These are phyloP conservation scores for Microtus montanus DNA, from an alignment of 2,113 vertebrate species.

Conservation along the genomic window DNA sequence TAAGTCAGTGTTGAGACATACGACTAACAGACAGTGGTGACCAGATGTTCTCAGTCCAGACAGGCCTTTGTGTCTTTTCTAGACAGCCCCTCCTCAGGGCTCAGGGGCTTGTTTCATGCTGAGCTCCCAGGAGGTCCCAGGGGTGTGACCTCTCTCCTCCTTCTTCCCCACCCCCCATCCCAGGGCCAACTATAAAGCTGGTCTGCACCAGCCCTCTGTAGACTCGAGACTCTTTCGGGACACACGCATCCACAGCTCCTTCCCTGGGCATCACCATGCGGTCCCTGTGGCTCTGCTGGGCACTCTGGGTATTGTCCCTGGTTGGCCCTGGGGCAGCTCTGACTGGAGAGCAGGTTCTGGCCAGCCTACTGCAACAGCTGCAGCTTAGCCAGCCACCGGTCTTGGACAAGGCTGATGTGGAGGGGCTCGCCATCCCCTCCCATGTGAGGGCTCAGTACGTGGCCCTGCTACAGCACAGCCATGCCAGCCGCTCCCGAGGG, in stretches of 20 bases:
- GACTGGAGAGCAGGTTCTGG: constrained; percentile 30
- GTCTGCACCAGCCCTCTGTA: background rate
- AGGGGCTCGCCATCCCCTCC: background rate
- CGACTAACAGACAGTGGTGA: background rate
- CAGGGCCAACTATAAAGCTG: constrained; percentile 68
- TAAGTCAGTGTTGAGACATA: background rate
- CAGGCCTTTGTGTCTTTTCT: constrained; percentile 29
- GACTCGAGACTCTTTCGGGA: background rate
- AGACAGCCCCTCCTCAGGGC: constrained; percentile 61
- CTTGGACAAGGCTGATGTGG: background rate
- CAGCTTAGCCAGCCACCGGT: background rate
- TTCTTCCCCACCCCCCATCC: background rate
- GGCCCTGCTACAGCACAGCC: constrained; percentile 54
- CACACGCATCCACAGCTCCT: background rate
- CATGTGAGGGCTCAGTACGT: constrained; percentile 63
- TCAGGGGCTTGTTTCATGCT: constrained; percentile 57
- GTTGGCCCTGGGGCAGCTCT: rapidly evolving
- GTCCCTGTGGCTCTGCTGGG: constrained; percentile 62
- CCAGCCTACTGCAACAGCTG: constrained; percentile 68
- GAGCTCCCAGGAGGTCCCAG: constrained; percentile 63
- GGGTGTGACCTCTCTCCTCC: constrained; percentile 69
- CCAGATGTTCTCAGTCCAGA: constrained; percentile 28
- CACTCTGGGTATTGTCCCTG: constrained; percentile 23
- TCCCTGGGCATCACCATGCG: constrained; percentile 6
- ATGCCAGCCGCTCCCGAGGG: background rate